Evolutionary conservation across 2,888 invertebrate genomes (phyloP), one percentile per base, ranked within the genome.

Genomic region (Mechanitis messenoides): DNA sequence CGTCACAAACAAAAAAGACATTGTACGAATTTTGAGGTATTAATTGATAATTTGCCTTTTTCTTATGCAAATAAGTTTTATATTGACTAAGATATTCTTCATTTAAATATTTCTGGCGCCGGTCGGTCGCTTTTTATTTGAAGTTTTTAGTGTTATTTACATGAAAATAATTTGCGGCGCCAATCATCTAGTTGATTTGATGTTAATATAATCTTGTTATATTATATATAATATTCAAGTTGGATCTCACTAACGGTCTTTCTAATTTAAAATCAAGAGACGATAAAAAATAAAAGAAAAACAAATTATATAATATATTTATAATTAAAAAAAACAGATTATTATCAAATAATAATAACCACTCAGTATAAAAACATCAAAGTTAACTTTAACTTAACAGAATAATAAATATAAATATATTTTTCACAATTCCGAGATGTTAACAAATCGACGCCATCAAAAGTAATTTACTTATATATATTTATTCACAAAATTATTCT

Each of bases 141-240:
- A 31, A 31, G 28, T 60, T 67, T 66, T 56, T 59, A 62, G 53
- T 62, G 56, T 68, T 64, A 67, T 68, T 66, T 62, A 65, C 58
- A 65, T 58, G 62, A 62, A 62, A 67, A 67, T 64, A 55, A 62
- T 61, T 62, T 31, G 45, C 56, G 65, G 63, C 66, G 65, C 59
- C 68, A 62, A 45, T 58, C 60, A 53, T 47, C 33, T 58, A 45
- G 50, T 58, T 56, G 61, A 60, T 65, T 58, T 56, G 50, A 59
- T 61, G 55, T 58, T 53, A 50, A 9, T 7, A 50, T 9, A 31
- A 7, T 50, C 7, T 50, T 12, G 3, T 42, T 42, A 31, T 50
- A 6, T 31, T 31, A 50, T 50, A 31, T 50, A 50, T 50, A 31
- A 31, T 31, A 2, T 50, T 3, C 31, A 50, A 12, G 11, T 31